phyloP scores from a whole-genome alignment of 2,797 vertebrate genomes.

The Picus viridis region DNA sequence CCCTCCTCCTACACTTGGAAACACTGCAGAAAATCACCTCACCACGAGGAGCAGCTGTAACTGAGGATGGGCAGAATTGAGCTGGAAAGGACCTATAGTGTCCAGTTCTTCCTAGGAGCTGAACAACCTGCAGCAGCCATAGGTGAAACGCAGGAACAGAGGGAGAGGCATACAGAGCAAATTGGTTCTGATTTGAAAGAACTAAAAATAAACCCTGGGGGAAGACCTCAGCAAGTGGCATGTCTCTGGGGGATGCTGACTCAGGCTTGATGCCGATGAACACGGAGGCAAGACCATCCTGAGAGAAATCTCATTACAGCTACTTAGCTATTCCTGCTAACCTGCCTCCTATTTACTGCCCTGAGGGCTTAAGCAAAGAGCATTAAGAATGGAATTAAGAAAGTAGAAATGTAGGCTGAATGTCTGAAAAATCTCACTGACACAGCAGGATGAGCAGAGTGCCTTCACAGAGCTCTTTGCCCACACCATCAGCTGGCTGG shows the following conservation, averaged over 20 bases:
- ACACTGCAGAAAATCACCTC: not conserved
- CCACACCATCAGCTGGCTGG: not conserved
- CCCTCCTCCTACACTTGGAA: not conserved
- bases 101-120: not conserved
- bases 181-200: slow-evolving; percentile 47
- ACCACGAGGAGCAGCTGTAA: not conserved
- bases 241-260: slow-evolving; percentile 29
- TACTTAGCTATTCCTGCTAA: slow-evolving; percentile 58
- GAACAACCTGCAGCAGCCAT: not conserved
- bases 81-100: not conserved
- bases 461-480: not conserved
- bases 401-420: slow-evolving; percentile 39
- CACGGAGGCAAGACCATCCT: not conserved
- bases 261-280: slow-evolving; percentile 39
- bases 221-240: slow-evolving; percentile 21
- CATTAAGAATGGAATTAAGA: slow-evolving; percentile 55
- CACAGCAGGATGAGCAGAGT: not conserved
- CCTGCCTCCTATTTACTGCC: slow-evolving; percentile 54
- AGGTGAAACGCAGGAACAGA: not conserved
- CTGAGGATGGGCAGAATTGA: not conserved
- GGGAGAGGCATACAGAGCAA: not conserved
- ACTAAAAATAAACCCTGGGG: slow-evolving; percentile 63
- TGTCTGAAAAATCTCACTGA: slow-evolving; percentile 25
- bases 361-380: slow-evolving; percentile 44
- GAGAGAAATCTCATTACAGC: slow-evolving; percentile 63